Percentiles rank a stretch among this genome's conserved stretches.
Evolutionary conservation across 2,797 vertebrate species (phyloP).

Genomic region (Oreortyx pictus): DNA sequence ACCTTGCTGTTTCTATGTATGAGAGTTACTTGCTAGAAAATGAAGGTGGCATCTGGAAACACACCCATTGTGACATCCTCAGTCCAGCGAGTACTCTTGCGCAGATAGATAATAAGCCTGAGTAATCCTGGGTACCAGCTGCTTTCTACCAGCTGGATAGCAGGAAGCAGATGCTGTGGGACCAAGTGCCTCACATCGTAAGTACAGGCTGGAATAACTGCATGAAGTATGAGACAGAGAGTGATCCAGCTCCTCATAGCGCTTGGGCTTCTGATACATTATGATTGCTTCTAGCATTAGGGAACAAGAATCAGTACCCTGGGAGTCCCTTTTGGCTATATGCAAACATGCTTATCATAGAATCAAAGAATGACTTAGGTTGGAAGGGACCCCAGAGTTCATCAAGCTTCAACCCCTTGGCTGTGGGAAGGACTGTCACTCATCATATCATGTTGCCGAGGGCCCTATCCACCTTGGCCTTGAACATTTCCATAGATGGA

Average conservation of each 20-base stretch:
- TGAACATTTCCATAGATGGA: no score
- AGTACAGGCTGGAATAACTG: not conserved
- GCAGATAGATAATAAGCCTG: not conserved
- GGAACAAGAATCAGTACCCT: not conserved
- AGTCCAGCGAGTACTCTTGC: not conserved
- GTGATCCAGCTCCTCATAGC: accelerated
- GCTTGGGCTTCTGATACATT: not conserved
- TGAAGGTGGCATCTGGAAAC: not conserved
- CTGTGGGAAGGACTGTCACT: no score
- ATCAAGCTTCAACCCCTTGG: no score
- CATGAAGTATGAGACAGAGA: not conserved
- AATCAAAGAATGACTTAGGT: no score
- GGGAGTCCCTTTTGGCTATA: not conserved
- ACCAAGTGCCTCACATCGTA: accelerated
- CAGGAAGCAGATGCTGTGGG: not conserved
- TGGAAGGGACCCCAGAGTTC: no score
- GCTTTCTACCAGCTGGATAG: not conserved
- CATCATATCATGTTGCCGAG: no score
- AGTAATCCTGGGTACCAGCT: not conserved
- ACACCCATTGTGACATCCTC: not conserved
- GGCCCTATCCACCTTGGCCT: no score
- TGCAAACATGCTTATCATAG: not conserved
- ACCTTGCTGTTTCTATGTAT: not conserved
- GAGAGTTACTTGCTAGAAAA: not conserved
- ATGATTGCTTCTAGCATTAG: not conserved